phyloP scores from a whole-genome alignment of 2,888 invertebrate species.

The Syrista parreyssii region DNA sequence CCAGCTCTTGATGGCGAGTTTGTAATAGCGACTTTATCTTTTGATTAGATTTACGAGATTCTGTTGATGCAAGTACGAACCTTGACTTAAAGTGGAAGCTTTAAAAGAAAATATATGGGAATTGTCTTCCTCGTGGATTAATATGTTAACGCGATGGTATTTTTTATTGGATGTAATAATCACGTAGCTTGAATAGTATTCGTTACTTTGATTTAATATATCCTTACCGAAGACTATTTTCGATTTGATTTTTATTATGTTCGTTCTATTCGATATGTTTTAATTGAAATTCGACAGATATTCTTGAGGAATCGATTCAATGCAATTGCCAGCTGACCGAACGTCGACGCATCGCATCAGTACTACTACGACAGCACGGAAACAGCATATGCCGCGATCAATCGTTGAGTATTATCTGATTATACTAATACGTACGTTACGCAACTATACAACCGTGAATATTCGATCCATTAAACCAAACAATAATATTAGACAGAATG shows the following conservation, averaged over 20 bases:
- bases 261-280: neutral
- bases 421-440: neutral
- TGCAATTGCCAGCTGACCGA: conserved; percentile 6
- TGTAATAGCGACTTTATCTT: neutral
- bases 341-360: neutral
- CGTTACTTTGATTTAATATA: neutral
- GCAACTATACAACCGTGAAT: neutral
- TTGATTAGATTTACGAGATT: neutral
- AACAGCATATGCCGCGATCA: neutral
- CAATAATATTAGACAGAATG: neutral
- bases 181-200: neutral
- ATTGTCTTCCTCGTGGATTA: neutral
- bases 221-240: neutral
- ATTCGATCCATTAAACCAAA: neutral
- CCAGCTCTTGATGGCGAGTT: neutral
- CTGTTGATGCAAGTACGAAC: neutral
- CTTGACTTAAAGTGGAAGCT: neutral
- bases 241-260: neutral
- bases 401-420: neutral
- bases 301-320: conserved; percentile 14
- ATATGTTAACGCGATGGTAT: neutral
- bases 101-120: neutral
- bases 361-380: neutral
- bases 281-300: conserved; percentile 2
- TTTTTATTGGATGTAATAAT: neutral